phyloP scores from a whole-genome alignment of 2,113 vertebrate genomes.

The Chrysochloris asiatica region DNA sequence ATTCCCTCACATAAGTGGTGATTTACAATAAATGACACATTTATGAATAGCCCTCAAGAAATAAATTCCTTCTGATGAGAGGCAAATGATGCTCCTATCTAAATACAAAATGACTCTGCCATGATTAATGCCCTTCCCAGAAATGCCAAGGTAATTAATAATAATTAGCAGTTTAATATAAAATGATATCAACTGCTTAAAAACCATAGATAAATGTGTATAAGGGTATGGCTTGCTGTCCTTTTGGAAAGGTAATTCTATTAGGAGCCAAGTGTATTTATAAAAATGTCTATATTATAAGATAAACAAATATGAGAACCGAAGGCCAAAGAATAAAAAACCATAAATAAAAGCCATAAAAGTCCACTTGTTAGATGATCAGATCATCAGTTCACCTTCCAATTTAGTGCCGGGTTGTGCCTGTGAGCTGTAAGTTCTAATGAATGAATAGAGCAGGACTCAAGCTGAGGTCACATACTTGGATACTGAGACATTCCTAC shows the following conservation, averaged over 20 bases:
- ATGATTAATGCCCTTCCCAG: slow-evolving; percentile 62
- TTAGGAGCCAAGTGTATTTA: slow-evolving; percentile 17
- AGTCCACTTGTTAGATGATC: neutral
- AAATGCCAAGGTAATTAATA: slow-evolving; percentile 81
- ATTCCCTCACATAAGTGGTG: slow-evolving; percentile 61
- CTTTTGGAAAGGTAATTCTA: slow-evolving; percentile 35
- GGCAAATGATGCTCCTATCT: slow-evolving; percentile 57
- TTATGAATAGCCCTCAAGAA: slow-evolving; percentile 68
- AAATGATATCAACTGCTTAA: slow-evolving; percentile 65
- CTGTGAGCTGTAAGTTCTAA: neutral
- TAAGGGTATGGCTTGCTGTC: slow-evolving; percentile 16
- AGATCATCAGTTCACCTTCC: neutral
- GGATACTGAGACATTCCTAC: neutral
- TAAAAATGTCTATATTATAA: slow-evolving; percentile 50
- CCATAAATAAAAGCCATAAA: neutral
- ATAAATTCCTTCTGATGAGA: slow-evolving; percentile 54
- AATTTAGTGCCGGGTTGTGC: neutral
- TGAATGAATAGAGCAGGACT: neutral
- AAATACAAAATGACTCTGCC: slow-evolving; percentile 65
- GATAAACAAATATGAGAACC: slow-evolving; percentile 31
- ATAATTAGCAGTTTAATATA: slow-evolving; percentile 62
- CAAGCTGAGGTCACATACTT: neutral
- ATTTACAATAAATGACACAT: slow-evolving; percentile 70
- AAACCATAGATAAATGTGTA: slow-evolving; percentile 55
- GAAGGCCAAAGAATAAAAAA: slow-evolving; percentile 2